These are phyloP conservation scores for Monochamus saltuarius DNA, from an alignment of 1,140 invertebrate species.

Conservation along the genomic window DNA sequence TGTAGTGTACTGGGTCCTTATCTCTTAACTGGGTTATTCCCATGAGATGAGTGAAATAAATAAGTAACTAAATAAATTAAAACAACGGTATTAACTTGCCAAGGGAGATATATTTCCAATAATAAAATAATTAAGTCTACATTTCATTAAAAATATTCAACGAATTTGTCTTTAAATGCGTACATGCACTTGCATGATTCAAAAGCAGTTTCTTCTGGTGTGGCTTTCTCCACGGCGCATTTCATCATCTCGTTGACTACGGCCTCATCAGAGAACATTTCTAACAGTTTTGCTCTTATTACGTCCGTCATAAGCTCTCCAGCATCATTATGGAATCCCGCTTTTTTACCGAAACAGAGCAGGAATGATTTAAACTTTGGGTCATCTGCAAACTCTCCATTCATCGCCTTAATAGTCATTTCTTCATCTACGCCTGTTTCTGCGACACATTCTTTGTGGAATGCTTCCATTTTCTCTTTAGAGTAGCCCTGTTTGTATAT, in stretches of 20 bases:
- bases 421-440: conserved; percentile 48
- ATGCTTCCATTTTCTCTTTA: no score
- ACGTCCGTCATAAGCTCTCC: conserved; percentile 7
- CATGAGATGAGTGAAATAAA: no score
- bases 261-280: conserved; percentile 8
- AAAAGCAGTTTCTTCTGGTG: conserved; percentile 22
- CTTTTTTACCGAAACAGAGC: conserved; percentile 8
- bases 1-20: no score
- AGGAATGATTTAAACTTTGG: conserved; percentile 16
- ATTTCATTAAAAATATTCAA: no score
- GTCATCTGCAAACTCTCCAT: conserved; percentile 48
- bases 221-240: conserved; percentile 14
- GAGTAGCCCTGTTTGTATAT: no score
- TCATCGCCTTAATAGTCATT: conserved; percentile 47
- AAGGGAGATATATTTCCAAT: no score
- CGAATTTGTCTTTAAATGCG: conserved; percentile 3
- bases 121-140: no score
- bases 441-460: conserved; percentile 50
- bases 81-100: no score
- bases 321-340: not conserved
- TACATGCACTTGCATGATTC: conserved; percentile 17
- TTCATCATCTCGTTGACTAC: conserved; percentile 7
- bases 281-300: not conserved
- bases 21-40: no score
- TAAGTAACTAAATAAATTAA: no score